A percentile compares a stretch with the other conserved stretches of the same genome.
Evolutionary conservation across 2,888 invertebrate species (phyloP).

Genomic region (Mesorhabditis sp.): DNA sequence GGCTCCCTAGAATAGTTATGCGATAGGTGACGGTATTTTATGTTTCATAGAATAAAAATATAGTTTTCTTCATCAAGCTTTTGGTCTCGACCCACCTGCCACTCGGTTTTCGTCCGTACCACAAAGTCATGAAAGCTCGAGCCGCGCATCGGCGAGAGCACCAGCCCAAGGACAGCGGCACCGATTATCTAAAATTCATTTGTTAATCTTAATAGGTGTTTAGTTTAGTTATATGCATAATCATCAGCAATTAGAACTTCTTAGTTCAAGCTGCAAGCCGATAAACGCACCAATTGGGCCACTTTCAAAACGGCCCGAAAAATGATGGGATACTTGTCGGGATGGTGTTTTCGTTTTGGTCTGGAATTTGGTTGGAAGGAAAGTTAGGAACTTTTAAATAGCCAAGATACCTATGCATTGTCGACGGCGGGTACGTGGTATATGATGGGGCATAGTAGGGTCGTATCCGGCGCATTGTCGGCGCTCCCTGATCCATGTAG

Average conservation of each 20-base stretch:
- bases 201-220: neutral
- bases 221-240: neutral
- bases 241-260: too few species aligned
- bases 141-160: conserved; percentile 46
- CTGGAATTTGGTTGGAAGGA: neutral
- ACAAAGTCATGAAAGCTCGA: conserved; percentile 47
- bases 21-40: neutral
- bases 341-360: conserved; percentile 9
- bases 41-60: neutral
- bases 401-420: conserved; percentile 32
- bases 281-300: conserved; percentile 38
- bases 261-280: too few species aligned
- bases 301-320: conserved; percentile 34
- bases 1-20: conserved; percentile 7
- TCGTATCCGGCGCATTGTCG: conserved; percentile 29
- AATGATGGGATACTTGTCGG: conserved; percentile 30
- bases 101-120: conserved; percentile 33
- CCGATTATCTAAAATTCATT: conserved; percentile 35
- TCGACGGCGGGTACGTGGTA: conserved; percentile 48
- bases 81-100: conserved; percentile 20
- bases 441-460: conserved; percentile 50
- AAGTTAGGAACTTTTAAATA: neutral
- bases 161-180: conserved; percentile 45
- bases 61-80: neutral
- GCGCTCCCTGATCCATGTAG: conserved; percentile 16